phyloP scores from a whole-genome alignment of 1,140 invertebrate genomes.

The Macrocentrus cingulum region DNA sequence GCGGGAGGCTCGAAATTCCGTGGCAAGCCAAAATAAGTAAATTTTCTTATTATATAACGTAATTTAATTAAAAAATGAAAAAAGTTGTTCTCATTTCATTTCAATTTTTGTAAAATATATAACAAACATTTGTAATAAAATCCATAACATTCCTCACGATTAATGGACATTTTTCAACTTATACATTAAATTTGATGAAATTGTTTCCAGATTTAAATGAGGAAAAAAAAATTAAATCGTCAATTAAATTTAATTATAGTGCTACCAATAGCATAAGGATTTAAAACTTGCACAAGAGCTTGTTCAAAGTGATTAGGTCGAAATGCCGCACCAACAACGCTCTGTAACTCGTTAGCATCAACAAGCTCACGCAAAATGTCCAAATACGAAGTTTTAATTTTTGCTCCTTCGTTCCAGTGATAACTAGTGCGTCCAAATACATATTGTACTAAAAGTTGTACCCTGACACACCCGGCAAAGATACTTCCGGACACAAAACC shows the following conservation, averaged over 20 bases:
- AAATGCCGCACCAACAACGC: conserved; percentile 67
- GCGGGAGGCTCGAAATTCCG: conserved; percentile 38
- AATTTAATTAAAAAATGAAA: neutral
- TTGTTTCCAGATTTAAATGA: too few species aligned
- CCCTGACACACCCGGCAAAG: conserved; percentile 56
- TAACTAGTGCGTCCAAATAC: conserved; percentile 48
- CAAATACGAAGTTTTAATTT: conserved; percentile 56
- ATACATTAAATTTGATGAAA: neutral
- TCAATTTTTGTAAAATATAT: conserved; percentile 29
- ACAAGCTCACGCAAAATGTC: conserved; percentile 59
- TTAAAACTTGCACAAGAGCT: conserved; percentile 69
- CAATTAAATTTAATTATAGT: conserved; percentile 72
- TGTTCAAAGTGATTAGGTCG: conserved; percentile 69
- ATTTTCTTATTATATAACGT: neutral
- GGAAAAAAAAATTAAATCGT: conserved; percentile 26
- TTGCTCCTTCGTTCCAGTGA: conserved; percentile 56
- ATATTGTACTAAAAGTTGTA: conserved; percentile 53
- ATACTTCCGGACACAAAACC: conserved; percentile 59
- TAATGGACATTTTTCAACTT: neutral
- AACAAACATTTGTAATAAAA: conserved; percentile 20
- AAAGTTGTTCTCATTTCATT: conserved; percentile 5
- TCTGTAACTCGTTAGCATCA: conserved; percentile 61
- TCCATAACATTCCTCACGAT: conserved; percentile 17
- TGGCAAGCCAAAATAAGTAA: conserved; percentile 46
- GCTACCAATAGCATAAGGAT: conserved; percentile 70